Evolutionary conservation across 1,140 invertebrate genomes (phyloP).

Genomic region (Plectrocnemia conspersa): DNA sequence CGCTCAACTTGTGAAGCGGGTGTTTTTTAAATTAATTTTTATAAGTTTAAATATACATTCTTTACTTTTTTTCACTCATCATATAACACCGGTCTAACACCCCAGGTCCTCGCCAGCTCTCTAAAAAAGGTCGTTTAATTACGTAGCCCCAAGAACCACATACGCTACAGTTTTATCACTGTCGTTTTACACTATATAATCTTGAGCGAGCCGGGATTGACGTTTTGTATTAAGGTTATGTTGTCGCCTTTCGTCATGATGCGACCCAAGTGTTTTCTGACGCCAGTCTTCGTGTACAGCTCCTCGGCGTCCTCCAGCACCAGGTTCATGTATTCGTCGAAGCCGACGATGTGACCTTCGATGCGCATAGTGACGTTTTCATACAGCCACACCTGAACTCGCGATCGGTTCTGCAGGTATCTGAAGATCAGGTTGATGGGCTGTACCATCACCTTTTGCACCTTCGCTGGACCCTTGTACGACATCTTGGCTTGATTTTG

Average conservation of each 20-base stretch:
- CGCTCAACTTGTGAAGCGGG: no score
- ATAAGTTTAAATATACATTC: no score
- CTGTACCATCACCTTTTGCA: slow-evolving; percentile 98
- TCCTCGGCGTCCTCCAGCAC: slow-evolving; percentile 98
- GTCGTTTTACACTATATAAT: no score
- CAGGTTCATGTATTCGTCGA: slow-evolving; percentile 99
- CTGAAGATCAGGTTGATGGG: slow-evolving; percentile 95
- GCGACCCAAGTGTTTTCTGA: slow-evolving; percentile 77
- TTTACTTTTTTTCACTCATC: no score
- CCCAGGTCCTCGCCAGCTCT: no score
- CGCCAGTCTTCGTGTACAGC: slow-evolving; percentile 84
- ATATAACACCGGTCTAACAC: no score
- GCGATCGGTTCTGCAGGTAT: slow-evolving; percentile 86
- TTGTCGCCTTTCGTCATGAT: slow-evolving; percentile 93
- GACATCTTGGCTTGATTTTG: slow-evolving; percentile 62
- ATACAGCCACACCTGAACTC: slow-evolving; percentile 98
- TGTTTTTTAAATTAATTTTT: no score
- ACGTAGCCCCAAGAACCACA: no score
- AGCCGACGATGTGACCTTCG: slow-evolving; percentile 97
- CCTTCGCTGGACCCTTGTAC: slow-evolving; percentile 89
- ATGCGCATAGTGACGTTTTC: slow-evolving; percentile 92
- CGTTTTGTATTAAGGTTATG: slow-evolving; percentile 93
- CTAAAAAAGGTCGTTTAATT: no score
- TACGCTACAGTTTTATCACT: no score
- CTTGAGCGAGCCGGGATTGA: slow-evolving; percentile 57